phyloP scores from a whole-genome alignment of 1,140 invertebrate species.

The Branchinecta lindahli region DNA sequence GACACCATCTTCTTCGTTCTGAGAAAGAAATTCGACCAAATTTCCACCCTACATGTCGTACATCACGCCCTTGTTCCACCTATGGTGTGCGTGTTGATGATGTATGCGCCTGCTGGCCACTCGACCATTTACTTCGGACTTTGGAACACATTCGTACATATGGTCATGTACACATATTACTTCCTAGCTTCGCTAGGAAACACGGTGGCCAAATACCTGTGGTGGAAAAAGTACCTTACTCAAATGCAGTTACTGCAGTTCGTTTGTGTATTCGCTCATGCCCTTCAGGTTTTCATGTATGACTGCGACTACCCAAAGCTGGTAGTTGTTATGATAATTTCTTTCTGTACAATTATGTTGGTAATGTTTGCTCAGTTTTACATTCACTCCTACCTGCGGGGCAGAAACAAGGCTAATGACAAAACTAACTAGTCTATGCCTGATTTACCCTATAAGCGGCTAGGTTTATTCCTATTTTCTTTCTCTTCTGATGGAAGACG shows the following conservation, averaged over 20 bases:
- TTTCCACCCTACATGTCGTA: slow-evolving; percentile 81
- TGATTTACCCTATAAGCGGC: no score
- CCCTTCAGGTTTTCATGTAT: slow-evolving; percentile 35
- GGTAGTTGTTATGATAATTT: neutral
- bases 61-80: slow-evolving; percentile 84
- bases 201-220: slow-evolving; percentile 36
- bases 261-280: slow-evolving; percentile 36
- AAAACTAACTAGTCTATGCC: no score
- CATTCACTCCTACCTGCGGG: no score
- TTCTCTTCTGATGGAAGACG: no score
- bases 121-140: slow-evolving; percentile 31
- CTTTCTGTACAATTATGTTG: no score
- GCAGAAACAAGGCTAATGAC: no score
- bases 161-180: slow-evolving; percentile 42
- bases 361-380: no score
- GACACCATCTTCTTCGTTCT: slow-evolving; percentile 82
- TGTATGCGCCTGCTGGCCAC: neutral
- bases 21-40: slow-evolving; percentile 78
- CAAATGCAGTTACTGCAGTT: slow-evolving; percentile 46
- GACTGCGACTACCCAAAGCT: slow-evolving; percentile 40
- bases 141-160: slow-evolving; percentile 39
- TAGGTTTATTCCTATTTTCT: no score
- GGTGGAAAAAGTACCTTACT: slow-evolving; percentile 44
- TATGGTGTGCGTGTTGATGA: no score
- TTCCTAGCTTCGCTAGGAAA: slow-evolving; percentile 38